Percentiles rank a stretch among this genome's conserved stretches.
Evolutionary conservation across 1,140 invertebrate species (phyloP).

Genomic region (Stegodyphus dumicola): DNA sequence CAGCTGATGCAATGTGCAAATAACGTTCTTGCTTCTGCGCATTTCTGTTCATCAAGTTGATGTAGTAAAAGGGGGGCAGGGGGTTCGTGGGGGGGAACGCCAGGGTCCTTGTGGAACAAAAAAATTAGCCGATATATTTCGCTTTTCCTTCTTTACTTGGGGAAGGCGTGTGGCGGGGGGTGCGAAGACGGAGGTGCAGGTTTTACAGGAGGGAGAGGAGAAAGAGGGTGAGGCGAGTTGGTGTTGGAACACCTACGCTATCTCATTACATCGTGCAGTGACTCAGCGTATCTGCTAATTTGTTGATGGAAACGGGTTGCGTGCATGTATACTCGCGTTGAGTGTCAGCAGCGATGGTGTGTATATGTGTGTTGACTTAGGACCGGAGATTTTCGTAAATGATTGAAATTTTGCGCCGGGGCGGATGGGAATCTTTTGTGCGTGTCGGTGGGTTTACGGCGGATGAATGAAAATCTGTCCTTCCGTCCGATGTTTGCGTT

Average conservation of each 20-base stretch:
- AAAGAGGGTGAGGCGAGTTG: neutral
- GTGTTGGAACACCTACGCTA: constrained; percentile 35
- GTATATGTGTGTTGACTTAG: constrained; percentile 41
- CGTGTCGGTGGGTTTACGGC: neutral
- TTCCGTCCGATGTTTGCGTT: neutral
- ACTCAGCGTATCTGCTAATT: constrained; percentile 59
- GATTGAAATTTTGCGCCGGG: constrained; percentile 53
- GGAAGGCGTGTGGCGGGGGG: neutral
- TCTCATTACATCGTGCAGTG: constrained; percentile 59
- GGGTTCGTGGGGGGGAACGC: neutral
- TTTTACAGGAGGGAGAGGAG: neutral
- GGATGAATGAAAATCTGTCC: constrained; percentile 18
- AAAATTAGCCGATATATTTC: constrained; percentile 59
- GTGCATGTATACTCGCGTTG: constrained; percentile 20
- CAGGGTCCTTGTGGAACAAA: constrained; percentile 55
- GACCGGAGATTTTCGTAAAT: constrained; percentile 46
- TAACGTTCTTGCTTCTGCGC: constrained; percentile 61
- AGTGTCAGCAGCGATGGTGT: neutral
- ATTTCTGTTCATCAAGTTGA: constrained; percentile 64
- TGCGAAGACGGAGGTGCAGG: constrained; percentile 20
- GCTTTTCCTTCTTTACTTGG: constrained; percentile 45
- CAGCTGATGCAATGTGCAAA: constrained; percentile 61
- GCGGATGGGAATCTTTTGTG: constrained; percentile 1
- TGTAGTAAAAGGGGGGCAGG: constrained; percentile 35
- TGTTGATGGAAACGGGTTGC: constrained; percentile 57